Base-by-base conservation (phyloP, 2,888 invertebrate species). In the Leptogaster cylindrica region DNA sequence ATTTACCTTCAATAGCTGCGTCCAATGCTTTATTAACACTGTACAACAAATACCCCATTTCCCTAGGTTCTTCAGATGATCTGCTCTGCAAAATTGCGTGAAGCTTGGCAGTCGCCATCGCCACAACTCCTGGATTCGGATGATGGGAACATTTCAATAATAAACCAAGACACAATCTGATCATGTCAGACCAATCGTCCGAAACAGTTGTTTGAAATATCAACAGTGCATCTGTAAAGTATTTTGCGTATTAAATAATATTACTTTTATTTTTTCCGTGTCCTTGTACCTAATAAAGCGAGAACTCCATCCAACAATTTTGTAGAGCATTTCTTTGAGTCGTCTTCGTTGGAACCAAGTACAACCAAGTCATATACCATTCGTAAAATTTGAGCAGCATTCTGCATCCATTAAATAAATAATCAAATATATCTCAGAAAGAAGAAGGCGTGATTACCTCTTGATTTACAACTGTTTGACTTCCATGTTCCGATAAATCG, bases 101-200 rank as follows among this genome's bases (percentile, higher is more conserved):
- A 2, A 87, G 77, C 72, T 85, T 84, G 2, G 86, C 86, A 0
- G 86, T 84, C 0, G 87, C 86, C 77, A 85, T 84, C 39, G 86
- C 85, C 72, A 86, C 86, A 65, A 87, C 79, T 71, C 86, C 82
- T 1, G 82, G 78, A 74, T 83, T 81, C 1, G 79, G 80, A 72
- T 81, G 79, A 71, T 81, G 80, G 0, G 83, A 82, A 71, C 83
- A 84, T 69, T 82, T 82, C 1, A 83, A 73, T 27, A 84, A 70
- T 14, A 83, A 75, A 1, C 83, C 83, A 69, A 83, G 74, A 64
- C 82, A 81, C 16, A 86, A 75, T 12, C 84, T 83, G 20, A 84
- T 84, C 84, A 86, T 85, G 75, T 86, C 86, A 3, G 82, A 79
- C 84, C 84, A 85, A 70, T 83, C 83, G 67, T 83, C 83, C 0